phyloP scores from a whole-genome alignment of 2,113 vertebrate genomes.

The Vulpes ferrilata region DNA sequence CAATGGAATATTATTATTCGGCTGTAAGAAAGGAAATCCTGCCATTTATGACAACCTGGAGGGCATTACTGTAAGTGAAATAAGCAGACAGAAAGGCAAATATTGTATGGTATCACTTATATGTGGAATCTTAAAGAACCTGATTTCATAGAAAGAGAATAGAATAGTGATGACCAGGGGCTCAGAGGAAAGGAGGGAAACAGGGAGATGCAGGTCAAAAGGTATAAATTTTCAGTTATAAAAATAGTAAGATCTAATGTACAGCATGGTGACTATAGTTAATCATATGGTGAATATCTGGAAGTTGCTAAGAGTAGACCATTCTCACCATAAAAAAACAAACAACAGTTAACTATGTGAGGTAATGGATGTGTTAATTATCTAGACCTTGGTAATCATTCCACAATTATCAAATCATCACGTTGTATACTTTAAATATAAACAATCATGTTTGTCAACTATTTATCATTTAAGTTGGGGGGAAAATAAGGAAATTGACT shows the following conservation, averaged over 20 bases:
- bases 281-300: neutral
- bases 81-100: neutral
- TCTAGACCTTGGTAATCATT: constrained; percentile 1
- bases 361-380: neutral
- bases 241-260: neutral
- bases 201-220: neutral
- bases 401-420: neutral
- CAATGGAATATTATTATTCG: neutral
- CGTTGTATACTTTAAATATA: neutral
- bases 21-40: neutral
- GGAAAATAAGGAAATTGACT: neutral
- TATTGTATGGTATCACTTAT: neutral
- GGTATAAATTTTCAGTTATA: neutral
- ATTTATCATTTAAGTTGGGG: neutral
- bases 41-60: neutral
- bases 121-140: neutral
- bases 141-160: neutral
- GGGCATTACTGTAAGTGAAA: neutral
- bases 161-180: neutral
- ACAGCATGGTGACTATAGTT: neutral
- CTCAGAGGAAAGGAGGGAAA: neutral
- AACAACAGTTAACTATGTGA: neutral
- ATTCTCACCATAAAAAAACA: constrained; percentile 1
- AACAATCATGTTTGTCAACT: neutral
- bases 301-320: neutral